Conservation (phyloP, 2,888 invertebrate species). For the Ormyrus thymus region DNA sequence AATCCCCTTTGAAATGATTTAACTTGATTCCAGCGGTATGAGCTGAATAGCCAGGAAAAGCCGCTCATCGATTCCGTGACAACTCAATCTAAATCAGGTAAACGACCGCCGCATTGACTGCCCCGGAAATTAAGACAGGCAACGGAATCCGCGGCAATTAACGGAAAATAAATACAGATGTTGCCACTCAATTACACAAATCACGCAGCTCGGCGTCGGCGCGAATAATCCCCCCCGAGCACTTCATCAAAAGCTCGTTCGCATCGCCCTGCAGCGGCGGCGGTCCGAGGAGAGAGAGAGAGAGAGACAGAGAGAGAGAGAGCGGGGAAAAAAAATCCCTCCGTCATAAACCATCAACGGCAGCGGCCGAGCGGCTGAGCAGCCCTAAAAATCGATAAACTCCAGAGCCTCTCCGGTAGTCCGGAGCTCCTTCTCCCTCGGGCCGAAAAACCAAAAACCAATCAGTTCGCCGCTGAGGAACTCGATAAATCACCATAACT, state of each 20-base stretch:
- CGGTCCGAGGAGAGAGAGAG: too few species aligned
- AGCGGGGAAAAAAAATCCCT: background rate
- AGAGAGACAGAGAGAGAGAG: too few species aligned
- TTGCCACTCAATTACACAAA: conserved; percentile 10
- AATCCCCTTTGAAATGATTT: too few species aligned
- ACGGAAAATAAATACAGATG: background rate
- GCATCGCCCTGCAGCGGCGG: background rate
- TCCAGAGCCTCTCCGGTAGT: background rate
- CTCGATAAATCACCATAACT: conserved; percentile 43
- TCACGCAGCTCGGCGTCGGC: background rate
- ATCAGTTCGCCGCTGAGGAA: conserved; percentile 11
- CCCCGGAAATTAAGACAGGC: too few species aligned
- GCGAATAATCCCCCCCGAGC: background rate
- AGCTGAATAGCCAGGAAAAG: too few species aligned
- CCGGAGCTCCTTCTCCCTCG: background rate
- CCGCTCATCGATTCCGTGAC: too few species aligned
- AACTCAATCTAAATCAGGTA: too few species aligned
- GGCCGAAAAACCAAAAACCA: conserved; percentile 33
- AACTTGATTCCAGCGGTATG: too few species aligned
- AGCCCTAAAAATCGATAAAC: conserved; percentile 19
- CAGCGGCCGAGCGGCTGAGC: background rate
- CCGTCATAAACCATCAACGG: background rate
- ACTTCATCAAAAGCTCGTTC: background rate
- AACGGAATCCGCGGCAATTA: too few species aligned
- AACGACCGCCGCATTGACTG: too few species aligned